Base-by-base conservation (phyloP, 2,888 invertebrate genomes). In the Meliscaeva auricollis region DNA sequence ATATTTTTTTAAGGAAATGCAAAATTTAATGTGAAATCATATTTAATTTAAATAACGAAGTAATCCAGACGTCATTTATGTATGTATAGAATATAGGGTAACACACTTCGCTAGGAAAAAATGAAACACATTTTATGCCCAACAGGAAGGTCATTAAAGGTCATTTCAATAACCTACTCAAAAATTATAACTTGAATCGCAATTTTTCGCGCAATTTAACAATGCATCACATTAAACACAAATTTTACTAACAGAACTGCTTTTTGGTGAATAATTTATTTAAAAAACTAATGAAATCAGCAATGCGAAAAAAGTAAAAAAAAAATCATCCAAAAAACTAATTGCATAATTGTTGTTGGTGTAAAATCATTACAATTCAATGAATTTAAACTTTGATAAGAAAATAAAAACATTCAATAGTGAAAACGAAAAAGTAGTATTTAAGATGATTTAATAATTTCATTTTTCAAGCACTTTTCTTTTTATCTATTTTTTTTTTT, bases 101-200 rank as follows among this genome's bases (percentile, higher is more conserved):
- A 30, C 46, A 46, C 46, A 62, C 20, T 32, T n/a, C 20, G 11
- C 20, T 22, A 13, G 2, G 30, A 48, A 30, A 46, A 17, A 44
- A 60, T 17, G 35, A 74, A 60, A 66, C 22, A 64, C 15, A 11
- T 66, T 70, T 60, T 69, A 48, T 46, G 41, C 13, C 8, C 17
- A 9, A 13, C 38, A 54, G 75, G 79, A 84, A 84, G 84, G 84
- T 76, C 80, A 56, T 76, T 76, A 72, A 76, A 84, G 84, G 84
- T 84, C 80, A 76, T 72, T 58, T 48, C 46, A 80, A 76, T 13
- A 66, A 72, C 58, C 13, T 46, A 11, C 60, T 22, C 26, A 66
- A 7, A 9, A 70, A 52, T 52, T 17, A 48, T 1, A 1, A 15
- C 8, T 48, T 35, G 26, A n/a, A 9, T 48, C 8, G 9, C 26